Conservation (phyloP, 2,113 vertebrate species). For the Amphiprion ocellaris region DNA sequence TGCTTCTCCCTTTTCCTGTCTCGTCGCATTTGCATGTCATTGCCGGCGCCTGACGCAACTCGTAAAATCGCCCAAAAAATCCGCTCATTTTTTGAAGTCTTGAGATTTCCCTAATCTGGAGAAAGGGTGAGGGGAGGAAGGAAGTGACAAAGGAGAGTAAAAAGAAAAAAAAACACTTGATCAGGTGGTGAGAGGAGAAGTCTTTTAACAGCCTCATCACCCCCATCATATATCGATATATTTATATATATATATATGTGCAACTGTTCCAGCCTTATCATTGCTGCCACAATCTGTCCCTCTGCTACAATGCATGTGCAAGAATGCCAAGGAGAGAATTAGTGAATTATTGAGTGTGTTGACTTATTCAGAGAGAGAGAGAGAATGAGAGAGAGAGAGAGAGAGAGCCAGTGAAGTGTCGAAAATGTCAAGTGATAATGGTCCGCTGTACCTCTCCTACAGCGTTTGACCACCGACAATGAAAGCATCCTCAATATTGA, state of each 20-base stretch:
- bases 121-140: slow-evolving; percentile 19
- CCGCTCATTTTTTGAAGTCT: slow-evolving; percentile 61
- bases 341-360: slow-evolving; percentile 77
- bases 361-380: slow-evolving; percentile 69
- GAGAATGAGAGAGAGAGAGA: slow-evolving; percentile 50
- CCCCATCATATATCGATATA: not conserved
- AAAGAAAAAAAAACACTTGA: not conserved
- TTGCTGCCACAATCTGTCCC: slow-evolving; percentile 40
- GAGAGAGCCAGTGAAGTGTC: slow-evolving; percentile 51
- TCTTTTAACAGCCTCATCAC: slow-evolving; percentile 7
- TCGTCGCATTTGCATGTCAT: slow-evolving; percentile 51
- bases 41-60: slow-evolving; percentile 64
- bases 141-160: slow-evolving; percentile 18
- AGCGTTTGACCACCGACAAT: slow-evolving; percentile 46
- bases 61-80: slow-evolving; percentile 55
- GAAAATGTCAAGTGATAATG: slow-evolving; percentile 65
- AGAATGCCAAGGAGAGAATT: slow-evolving; percentile 36
- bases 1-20: slow-evolving; percentile 32
- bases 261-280: slow-evolving; percentile 27
- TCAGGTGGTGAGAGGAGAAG: slow-evolving; percentile 54
- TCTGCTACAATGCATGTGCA: slow-evolving; percentile 36
- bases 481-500: slow-evolving; percentile 50
- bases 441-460: slow-evolving; percentile 31
- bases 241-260: not conserved
- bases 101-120: slow-evolving; percentile 70